These are phyloP conservation scores for Steromphala cineraria DNA, from an alignment of 2,888 invertebrate genomes.

Conservation along the genomic window DNA sequence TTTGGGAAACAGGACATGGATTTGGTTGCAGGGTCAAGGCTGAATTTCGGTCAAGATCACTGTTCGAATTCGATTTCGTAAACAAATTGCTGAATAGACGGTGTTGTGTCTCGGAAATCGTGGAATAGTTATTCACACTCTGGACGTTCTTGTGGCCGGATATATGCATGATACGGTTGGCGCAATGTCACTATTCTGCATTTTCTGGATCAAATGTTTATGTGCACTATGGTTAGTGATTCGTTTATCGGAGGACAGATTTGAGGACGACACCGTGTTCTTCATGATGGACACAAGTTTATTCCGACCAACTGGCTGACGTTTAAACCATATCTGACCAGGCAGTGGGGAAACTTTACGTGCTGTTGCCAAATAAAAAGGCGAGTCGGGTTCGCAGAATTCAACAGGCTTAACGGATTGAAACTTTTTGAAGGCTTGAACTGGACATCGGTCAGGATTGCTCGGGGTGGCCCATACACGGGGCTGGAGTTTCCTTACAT, in stretches of 20 bases:
- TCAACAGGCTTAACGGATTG: constrained; percentile 14
- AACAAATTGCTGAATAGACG: no score
- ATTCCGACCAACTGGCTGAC: constrained; percentile 25
- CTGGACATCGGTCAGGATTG: not conserved
- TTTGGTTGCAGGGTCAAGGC: no score
- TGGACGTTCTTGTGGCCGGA: constrained; percentile 30
- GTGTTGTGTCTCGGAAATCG: no score
- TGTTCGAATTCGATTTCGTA: no score
- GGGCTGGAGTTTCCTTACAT: no score
- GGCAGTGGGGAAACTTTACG: constrained; percentile 13
- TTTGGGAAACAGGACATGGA: no score
- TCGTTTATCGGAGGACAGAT: not conserved
- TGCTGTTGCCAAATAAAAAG: constrained; percentile 21
- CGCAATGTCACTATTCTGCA: constrained; percentile 29
- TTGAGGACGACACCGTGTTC: constrained; percentile 14
- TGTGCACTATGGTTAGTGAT: constrained; percentile 32
- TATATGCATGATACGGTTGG: constrained; percentile 30
- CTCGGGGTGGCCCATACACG: no score
- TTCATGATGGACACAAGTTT: constrained; percentile 26
- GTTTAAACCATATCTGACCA: constrained; percentile 27
- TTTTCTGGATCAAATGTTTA: constrained; percentile 32
- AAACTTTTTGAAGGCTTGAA: constrained; percentile 22
- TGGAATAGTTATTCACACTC: no score
- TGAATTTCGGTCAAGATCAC: no score
- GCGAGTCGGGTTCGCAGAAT: constrained; percentile 22